A percentile compares a stretch with the other conserved stretches of the same genome.
Conservation (phyloP, 2,888 invertebrate genomes). For the Eristalis pertinax region DNA sequence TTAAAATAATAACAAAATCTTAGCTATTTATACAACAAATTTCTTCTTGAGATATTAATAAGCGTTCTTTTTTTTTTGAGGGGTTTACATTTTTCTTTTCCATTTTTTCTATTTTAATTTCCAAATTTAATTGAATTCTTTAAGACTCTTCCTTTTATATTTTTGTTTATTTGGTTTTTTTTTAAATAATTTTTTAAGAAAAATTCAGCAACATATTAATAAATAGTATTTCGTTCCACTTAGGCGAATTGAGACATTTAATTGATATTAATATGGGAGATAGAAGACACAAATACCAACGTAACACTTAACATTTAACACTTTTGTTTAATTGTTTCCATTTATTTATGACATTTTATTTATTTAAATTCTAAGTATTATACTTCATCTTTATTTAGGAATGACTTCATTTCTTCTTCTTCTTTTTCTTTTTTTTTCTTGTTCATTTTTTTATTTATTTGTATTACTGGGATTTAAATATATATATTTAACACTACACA, state of each 20-base stretch:
- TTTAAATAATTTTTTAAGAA: slow-evolving; percentile 70
- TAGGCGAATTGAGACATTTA: slow-evolving; percentile 46
- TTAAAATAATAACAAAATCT: slow-evolving; percentile 33
- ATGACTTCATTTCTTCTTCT: slow-evolving; percentile 38
- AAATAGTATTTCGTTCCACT: slow-evolving; percentile 40
- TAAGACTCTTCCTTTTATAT: slow-evolving; percentile 60
- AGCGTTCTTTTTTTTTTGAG: slow-evolving; percentile 34
- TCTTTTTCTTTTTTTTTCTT: slow-evolving; percentile 40
- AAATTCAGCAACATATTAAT: slow-evolving; percentile 76
- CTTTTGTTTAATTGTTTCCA: slow-evolving; percentile 65
- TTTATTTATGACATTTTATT: slow-evolving; percentile 68
- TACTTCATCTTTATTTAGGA: slow-evolving; percentile 61
- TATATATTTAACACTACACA: slow-evolving; percentile 72
- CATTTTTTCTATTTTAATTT: slow-evolving; percentile 8
- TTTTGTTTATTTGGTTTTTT: slow-evolving; percentile 38
- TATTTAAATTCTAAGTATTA: slow-evolving; percentile 73
- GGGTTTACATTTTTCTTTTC: not conserved
- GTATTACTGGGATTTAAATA: slow-evolving; percentile 63
- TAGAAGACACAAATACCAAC: slow-evolving; percentile 73
- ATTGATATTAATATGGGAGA: slow-evolving; percentile 54
- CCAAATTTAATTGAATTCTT: slow-evolving; percentile 45
- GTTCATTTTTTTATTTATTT: slow-evolving; percentile 55
- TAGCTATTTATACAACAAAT: slow-evolving; percentile 46
- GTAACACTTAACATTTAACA: slow-evolving; percentile 73
- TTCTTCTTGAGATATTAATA: slow-evolving; percentile 39